Conservation (phyloP, 2,888 invertebrate genomes). For the Itoplectis maculator region DNA sequence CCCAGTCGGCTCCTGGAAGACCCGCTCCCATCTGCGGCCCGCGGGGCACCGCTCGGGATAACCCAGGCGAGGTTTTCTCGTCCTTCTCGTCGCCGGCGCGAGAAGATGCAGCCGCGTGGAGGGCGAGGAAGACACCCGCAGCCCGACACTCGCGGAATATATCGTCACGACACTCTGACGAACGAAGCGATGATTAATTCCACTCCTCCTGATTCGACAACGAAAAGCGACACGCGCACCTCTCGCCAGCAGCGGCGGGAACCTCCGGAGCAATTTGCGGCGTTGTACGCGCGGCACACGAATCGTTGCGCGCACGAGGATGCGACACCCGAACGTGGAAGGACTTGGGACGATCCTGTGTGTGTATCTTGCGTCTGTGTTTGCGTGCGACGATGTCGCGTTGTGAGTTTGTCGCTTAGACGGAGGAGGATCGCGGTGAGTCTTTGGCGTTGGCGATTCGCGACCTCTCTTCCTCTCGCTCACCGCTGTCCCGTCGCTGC, state of each 20-base stretch:
- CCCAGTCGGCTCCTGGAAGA: constrained; percentile 80
- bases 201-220: background rate
- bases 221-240: background rate
- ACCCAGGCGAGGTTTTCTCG: constrained; percentile 26
- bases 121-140: background rate
- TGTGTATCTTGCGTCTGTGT: too few relatives aligned
- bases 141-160: constrained; percentile 6
- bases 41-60: constrained; percentile 72
- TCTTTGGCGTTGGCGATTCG: background rate
- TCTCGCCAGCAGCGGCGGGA: constrained; percentile 10
- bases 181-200: constrained; percentile 1
- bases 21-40: constrained; percentile 83
- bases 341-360: constrained; percentile 9
- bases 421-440: background rate
- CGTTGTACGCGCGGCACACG: background rate
- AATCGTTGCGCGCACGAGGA: constrained; percentile 30
- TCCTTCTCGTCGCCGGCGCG: constrained; percentile 10
- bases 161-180: constrained; percentile 14
- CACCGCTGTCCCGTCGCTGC: constrained; percentile 55
- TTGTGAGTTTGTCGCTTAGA: constrained; percentile 12
- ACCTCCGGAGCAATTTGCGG: background rate
- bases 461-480: constrained; percentile 47
- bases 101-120: too few relatives aligned
- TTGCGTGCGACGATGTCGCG: background rate
- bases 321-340: constrained; percentile 36